Base-by-base conservation (phyloP, 2,888 invertebrate species). In the Lepidocyrtoides sp. region DNA sequence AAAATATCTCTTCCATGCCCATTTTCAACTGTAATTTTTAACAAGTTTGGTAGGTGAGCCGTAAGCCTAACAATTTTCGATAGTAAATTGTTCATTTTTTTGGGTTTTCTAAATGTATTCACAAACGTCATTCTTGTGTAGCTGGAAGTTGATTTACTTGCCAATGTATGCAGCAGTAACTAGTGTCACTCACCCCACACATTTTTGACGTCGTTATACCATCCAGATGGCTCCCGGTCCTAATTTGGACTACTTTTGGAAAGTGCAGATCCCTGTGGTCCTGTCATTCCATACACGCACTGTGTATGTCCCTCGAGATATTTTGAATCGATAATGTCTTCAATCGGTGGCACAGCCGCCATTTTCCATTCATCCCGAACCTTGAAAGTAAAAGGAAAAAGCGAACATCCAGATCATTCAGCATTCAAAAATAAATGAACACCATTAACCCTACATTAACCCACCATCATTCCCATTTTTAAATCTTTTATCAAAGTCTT, bases 311-410 rank as follows among this genome's bases (percentile, higher is more conserved):
- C 96, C 92, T 96, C 96, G 44, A 96, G 95, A 36, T 94, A 93
- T 92, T 96, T 96, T 0, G 96, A 96, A 17, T 96, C 95, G 94
- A 96, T 96, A 8, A 96, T 96, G 95, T 97, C 97, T 95, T 98
- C 97, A 95, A 97, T 97, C 0, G 97, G 97, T 44, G 96, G 96
- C 2, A 97, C 96, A 91, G 97, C 97, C 0, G 97, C 97, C 63
- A 96, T 96, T 92, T 96, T 96, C 95, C 97, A 96, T 85, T 97
- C 97, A 91, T 97, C 97, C 32, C 97, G 96, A n/a, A 97, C 96
- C 96, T 96, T 95, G 17, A 94, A 93, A 84, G 36, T 7, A 60
- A 94, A 91, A 94, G 93, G 63, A 94, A 94, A 91, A 94, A 93
- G 63, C 94, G 44, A 23, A 72, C 26, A 51, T 0, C 17, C 5